Evolutionary conservation across 2,113 vertebrate genomes (phyloP).

Genomic region (Microtus ochrogaster): DNA sequence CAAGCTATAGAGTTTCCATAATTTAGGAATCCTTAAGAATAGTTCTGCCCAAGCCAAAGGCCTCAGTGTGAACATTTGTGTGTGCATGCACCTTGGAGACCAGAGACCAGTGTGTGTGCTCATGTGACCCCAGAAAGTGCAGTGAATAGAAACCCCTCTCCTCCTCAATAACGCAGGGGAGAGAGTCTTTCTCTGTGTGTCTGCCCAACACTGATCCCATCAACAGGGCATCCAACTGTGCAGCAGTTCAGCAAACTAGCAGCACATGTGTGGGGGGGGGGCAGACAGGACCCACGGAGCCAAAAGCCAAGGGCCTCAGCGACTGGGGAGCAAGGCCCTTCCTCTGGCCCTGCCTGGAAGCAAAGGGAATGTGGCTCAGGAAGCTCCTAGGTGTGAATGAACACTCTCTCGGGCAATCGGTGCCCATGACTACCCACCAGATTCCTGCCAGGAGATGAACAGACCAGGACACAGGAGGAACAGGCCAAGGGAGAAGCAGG

Average conservation of each 20-base stretch:
- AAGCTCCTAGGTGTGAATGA: neutral
- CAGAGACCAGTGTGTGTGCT: neutral
- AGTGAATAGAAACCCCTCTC: neutral
- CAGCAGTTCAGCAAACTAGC: neutral
- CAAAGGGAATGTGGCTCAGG: no score
- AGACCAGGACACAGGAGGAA: neutral
- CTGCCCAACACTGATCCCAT: conserved; percentile 18
- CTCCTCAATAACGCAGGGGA: neutral
- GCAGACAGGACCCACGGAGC: neutral
- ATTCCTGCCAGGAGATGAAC: neutral
- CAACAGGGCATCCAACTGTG: neutral
- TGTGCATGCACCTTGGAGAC: neutral
- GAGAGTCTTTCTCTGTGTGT: neutral
- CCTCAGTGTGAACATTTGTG: neutral
- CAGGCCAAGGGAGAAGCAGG: neutral
- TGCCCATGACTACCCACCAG: neutral
- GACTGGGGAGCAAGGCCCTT: no score
- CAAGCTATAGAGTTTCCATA: neutral
- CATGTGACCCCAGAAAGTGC: neutral
- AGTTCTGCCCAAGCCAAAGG: neutral
- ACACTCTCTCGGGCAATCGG: neutral
- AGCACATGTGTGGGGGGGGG: neutral
- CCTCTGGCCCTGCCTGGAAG: no score
- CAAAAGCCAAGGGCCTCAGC: neutral
- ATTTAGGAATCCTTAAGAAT: neutral